Conservation (phyloP, 2,113 vertebrate species). For the Alaudala cheleensis region DNA sequence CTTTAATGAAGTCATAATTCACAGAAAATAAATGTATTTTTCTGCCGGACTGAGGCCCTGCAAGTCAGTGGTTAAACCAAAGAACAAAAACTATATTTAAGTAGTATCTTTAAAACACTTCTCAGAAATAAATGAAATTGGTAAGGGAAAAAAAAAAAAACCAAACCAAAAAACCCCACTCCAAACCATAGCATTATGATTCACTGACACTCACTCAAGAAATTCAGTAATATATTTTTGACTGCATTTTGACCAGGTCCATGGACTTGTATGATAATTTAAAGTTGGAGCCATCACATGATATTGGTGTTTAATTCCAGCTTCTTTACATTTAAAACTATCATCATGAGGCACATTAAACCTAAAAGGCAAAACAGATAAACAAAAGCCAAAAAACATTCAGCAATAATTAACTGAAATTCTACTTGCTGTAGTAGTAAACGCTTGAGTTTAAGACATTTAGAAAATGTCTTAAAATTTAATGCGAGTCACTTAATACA, state of each 20-base stretch:
- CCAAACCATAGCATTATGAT: not conserved
- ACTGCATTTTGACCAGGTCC: conserved; percentile 98
- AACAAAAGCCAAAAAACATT: conserved; percentile 45
- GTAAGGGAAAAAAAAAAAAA: too few species aligned
- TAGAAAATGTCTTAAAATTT: not conserved
- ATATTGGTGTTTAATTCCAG: conserved; percentile 89
- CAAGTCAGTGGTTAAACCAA: not conserved
- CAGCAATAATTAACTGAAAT: not conserved
- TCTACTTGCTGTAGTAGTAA: not conserved
- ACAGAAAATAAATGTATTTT: not conserved
- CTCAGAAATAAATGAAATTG: not conserved
- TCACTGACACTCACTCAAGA: conserved; percentile 86
- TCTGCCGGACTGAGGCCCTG: not conserved
- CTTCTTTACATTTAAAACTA: conserved; percentile 92
- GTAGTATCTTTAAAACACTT: not conserved
- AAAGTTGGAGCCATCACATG: conserved; percentile 97
- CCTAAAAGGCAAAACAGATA: conserved; percentile 72
- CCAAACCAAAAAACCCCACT: rapidly evolving
- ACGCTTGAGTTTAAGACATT: not conserved
- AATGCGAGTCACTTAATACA: not conserved
- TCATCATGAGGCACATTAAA: conserved; percentile 98
- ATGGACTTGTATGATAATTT: conserved; percentile 94
- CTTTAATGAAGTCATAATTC: not conserved
- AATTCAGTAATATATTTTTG: conserved; percentile 98
- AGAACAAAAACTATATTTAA: not conserved